Conservation (phyloP, 2,888 invertebrate species). For the Agrotis clavis region DNA sequence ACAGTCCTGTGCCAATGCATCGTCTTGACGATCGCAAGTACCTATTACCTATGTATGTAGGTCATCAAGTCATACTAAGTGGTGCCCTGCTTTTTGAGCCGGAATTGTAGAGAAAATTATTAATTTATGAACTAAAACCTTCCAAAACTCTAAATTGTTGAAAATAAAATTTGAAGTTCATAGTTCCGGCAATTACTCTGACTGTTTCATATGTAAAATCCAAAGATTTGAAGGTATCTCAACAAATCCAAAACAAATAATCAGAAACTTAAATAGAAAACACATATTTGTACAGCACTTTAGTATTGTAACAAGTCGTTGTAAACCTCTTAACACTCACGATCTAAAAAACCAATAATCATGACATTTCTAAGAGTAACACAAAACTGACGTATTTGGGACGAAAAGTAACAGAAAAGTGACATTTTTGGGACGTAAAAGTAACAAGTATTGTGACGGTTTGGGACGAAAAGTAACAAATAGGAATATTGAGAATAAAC, state of each 20-base stretch:
- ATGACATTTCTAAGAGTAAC: conserved; percentile 27
- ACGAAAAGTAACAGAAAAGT: conserved; percentile 10
- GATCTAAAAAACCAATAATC: conserved; percentile 28
- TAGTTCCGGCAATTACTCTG: conserved; percentile 17
- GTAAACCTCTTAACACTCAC: conserved; percentile 41
- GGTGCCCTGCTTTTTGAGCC: neutral
- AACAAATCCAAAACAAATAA: conserved; percentile 3
- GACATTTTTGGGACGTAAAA: conserved; percentile 29
- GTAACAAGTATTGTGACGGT: conserved; percentile 22
- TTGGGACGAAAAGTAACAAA: conserved; percentile 45
- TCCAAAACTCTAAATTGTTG: neutral
- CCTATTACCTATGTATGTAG: no score
- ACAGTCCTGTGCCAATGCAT: no score
- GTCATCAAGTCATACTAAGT: neutral
- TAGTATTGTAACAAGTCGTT: conserved; percentile 29
- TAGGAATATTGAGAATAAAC: conserved; percentile 42
- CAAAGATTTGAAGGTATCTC: conserved; percentile 6
- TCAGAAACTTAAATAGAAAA: conserved; percentile 4
- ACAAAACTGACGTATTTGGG: neutral
- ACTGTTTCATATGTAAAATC: neutral
- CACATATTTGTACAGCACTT: conserved; percentile 30
- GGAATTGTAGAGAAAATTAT: no score
- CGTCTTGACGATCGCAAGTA: no score
- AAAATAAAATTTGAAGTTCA: neutral
- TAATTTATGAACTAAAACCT: neutral